Evolutionary conservation across 2,888 invertebrate genomes (phyloP).

Genomic region (Monochamus alternatus): DNA sequence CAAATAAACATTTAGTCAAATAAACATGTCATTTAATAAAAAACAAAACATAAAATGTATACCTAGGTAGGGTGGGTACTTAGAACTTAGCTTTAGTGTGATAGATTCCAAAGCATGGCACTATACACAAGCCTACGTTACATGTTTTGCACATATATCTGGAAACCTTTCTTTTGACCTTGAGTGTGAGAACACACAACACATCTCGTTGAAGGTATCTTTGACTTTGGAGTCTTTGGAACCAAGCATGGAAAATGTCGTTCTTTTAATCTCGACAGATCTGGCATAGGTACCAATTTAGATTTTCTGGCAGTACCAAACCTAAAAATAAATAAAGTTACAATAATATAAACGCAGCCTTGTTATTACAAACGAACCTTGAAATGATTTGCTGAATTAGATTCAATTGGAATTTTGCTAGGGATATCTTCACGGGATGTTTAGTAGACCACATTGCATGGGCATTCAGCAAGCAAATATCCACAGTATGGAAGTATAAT

Average conservation of each 20-base stretch:
- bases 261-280: not conserved
- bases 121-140: slow-evolving; percentile 27
- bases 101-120: slow-evolving; percentile 25
- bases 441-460: slow-evolving; percentile 40
- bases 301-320: slow-evolving; percentile 13
- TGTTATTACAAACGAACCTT: slow-evolving; percentile 27
- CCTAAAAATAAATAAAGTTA: slow-evolving; percentile 13
- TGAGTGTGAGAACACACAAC: slow-evolving; percentile 33
- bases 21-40: too few relatives aligned
- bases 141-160: slow-evolving; percentile 22
- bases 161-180: slow-evolving; percentile 32
- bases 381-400: slow-evolving; percentile 36
- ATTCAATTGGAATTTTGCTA: slow-evolving; percentile 40
- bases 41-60: too few relatives aligned
- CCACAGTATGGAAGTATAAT: slow-evolving; percentile 61
- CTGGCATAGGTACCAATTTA: slow-evolving; percentile 11
- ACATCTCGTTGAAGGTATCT: slow-evolving; percentile 30
- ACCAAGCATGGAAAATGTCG: slow-evolving; percentile 14
- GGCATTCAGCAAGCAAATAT: slow-evolving; percentile 54
- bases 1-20: too few relatives aligned
- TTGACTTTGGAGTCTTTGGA: slow-evolving; percentile 4
- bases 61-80: not conserved
- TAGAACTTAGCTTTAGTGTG: slow-evolving; percentile 29
- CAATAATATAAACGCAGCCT: slow-evolving; percentile 15
- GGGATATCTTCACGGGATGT: slow-evolving; percentile 13